These are phyloP conservation scores for Nothobranchius furzeri DNA, from an alignment of 2,113 vertebrate genomes.

Conservation along the genomic window DNA sequence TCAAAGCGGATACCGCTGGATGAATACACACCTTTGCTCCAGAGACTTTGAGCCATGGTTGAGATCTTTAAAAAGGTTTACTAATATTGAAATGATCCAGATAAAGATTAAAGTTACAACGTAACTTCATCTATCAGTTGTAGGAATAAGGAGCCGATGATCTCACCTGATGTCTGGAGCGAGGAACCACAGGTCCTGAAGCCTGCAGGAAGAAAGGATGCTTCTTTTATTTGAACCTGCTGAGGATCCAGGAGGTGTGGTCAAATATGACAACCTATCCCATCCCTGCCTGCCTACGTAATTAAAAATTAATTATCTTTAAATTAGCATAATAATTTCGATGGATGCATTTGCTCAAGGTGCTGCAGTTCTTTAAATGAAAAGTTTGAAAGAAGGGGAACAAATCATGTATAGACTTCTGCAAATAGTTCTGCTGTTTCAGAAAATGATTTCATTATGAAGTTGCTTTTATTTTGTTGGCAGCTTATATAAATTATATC, in stretches of 20 bases:
- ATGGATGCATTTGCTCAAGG: too few relatives aligned
- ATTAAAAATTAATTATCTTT: neutral
- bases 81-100: neutral
- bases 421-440: too few relatives aligned
- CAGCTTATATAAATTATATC: too few relatives aligned
- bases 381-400: too few relatives aligned
- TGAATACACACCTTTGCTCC: slow-evolving; percentile 58
- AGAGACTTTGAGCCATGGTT: slow-evolving; percentile 59
- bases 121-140: too few relatives aligned
- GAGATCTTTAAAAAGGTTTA: slow-evolving; percentile 7
- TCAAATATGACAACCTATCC: slow-evolving; percentile 33
- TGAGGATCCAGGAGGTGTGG: slow-evolving; percentile 59
- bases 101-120: neutral
- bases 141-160: neutral
- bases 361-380: too few relatives aligned
- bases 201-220: slow-evolving; percentile 1
- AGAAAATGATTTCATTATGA: too few relatives aligned
- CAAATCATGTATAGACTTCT: too few relatives aligned
- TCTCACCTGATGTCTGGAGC: slow-evolving; percentile 56
- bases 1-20: slow-evolving; percentile 50
- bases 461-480: too few relatives aligned
- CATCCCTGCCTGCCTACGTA: neutral
- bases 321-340: too few relatives aligned
- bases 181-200: slow-evolving; percentile 1
- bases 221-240: slow-evolving; percentile 40